Conservation (phyloP, 2,888 invertebrate genomes). For the Drosophila quasianomalipes region DNA sequence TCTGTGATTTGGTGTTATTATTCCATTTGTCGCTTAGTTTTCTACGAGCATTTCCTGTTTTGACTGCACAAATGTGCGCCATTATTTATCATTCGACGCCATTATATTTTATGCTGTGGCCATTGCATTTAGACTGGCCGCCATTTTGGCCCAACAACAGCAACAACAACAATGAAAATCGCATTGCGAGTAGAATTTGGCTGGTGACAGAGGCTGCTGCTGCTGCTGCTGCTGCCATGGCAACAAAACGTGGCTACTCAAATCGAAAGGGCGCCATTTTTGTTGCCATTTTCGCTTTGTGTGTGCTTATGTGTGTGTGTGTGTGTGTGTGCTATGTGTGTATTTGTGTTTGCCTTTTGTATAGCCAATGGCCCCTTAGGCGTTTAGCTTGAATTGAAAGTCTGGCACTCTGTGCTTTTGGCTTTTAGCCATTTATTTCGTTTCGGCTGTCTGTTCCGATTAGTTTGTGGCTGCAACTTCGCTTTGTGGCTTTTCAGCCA, state of each 20-base stretch:
- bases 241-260: slow-evolving; percentile 50
- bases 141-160: slow-evolving; percentile 44
- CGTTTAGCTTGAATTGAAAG: slow-evolving; percentile 35
- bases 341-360: slow-evolving; percentile 11
- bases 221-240: slow-evolving; percentile 62
- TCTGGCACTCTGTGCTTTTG: slow-evolving; percentile 2
- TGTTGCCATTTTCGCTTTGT: slow-evolving; percentile 29
- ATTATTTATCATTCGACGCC: slow-evolving; percentile 74
- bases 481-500: slow-evolving; percentile 40
- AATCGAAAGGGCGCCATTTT: slow-evolving; percentile 55
- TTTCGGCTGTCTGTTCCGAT: slow-evolving; percentile 41
- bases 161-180: slow-evolving; percentile 17
- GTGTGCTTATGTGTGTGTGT: slow-evolving; percentile 7
- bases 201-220: slow-evolving; percentile 26
- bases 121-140: slow-evolving; percentile 55
- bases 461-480: slow-evolving; percentile 49
- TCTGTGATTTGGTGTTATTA: slow-evolving; percentile 54
- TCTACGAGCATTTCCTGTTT: slow-evolving; percentile 71
- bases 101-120: slow-evolving; percentile 62
- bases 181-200: slow-evolving; percentile 30
- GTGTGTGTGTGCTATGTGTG: background rate
- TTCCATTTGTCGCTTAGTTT: slow-evolving; percentile 77
- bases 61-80: slow-evolving; percentile 73
- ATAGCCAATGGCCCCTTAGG: slow-evolving; percentile 35
- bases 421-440: slow-evolving; percentile 52